A percentile compares a stretch with the other conserved stretches of the same genome.
These are phyloP conservation scores for Glossophaga mutica DNA, from an alignment of 2,797 vertebrate species.

Conservation along the genomic window DNA sequence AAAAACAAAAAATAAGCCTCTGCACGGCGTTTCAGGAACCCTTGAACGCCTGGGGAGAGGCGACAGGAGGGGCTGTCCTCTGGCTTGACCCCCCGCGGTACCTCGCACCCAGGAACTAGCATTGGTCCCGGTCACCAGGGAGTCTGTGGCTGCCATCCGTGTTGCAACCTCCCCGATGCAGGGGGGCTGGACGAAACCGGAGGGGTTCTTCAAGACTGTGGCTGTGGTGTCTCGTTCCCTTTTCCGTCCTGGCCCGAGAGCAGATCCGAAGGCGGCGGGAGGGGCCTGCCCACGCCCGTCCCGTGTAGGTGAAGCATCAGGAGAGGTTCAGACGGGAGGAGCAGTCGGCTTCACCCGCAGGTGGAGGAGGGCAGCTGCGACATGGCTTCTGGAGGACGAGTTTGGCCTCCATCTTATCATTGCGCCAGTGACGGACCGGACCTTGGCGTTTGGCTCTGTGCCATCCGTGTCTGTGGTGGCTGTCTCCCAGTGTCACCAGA, in stretches of 20 bases:
- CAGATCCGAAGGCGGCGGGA: conserved; percentile 53
- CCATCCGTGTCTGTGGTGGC: conserved; percentile 38
- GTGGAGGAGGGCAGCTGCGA: conserved; percentile 43
- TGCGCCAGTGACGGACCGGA: conserved; percentile 58
- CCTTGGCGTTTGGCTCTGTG: conserved; percentile 67
- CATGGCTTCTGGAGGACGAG: conserved; percentile 49
- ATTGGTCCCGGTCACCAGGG: not conserved
- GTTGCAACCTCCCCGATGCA: not conserved
- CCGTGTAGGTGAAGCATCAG: conserved; percentile 55
- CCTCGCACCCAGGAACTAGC: not conserved
- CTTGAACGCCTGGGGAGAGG: not conserved
- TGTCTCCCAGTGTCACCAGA: not conserved
- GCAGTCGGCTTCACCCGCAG: conserved; percentile 31
- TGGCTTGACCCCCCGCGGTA: accelerated
- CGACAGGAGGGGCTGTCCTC: not conserved
- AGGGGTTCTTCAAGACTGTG: conserved; percentile 46
- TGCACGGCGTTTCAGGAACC: conserved; percentile 35
- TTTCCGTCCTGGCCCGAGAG: not conserved
- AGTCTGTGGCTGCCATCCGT: not conserved
- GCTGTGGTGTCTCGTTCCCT: conserved; percentile 29
- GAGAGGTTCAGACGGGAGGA: conserved; percentile 66
- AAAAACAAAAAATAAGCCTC: not conserved
- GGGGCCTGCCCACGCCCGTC: conserved; percentile 69
- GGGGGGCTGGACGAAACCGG: not conserved
- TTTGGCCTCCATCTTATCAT: conserved; percentile 54